Base-by-base conservation (phyloP, 2,888 invertebrate species). In the Caenorhabditis sinica region DNA sequence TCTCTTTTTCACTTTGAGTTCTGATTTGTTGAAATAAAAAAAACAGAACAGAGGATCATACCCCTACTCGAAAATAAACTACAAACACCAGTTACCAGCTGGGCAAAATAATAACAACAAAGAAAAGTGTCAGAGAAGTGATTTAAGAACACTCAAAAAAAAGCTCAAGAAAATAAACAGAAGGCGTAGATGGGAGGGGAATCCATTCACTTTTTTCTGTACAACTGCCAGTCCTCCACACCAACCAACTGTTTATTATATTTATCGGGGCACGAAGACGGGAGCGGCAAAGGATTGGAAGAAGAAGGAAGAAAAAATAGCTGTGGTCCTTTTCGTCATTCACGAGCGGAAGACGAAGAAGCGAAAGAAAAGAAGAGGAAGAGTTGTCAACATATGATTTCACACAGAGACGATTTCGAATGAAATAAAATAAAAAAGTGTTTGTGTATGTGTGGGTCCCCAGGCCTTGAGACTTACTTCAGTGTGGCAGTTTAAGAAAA, bases 321-420 rank as follows among this genome's bases (percentile, higher is more conserved):
- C 66, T 80, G 65, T 56, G 49, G 51, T 30, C 56, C 33, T 23
- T 25, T 40, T 63, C 23, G 23, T n/a, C n/a, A n/a, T 23, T 5
- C 15, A 53, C 33, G 8, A 43, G 49, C 33, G 66, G 49, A 76
- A 60, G 61, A 51, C 28, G 40, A 60, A 68, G 43, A 60, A 36
- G 53, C 33, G 53, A 72, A 53, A 53, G 51, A 77, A 65, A 45
- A 45, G 65, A 45, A 49, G 49, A 49, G 33, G 72, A 66, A 56
- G 66, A 80, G 72, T 80, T 80, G 80, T 80, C 80, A 80, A 72
- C 80, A 80, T 80, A 80, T 80, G 80, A 72, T 80, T 79, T 79
- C 79, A 71, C 71, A 71, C 56, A 71, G 23, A 69, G 56, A 56
- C 51, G 71, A 71, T 71, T 71, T 45, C 77, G 77, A 77, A 77